These are phyloP conservation scores for Epinephelus malabaricus DNA, from an alignment of 2,797 vertebrate species.

Conservation along the genomic window DNA sequence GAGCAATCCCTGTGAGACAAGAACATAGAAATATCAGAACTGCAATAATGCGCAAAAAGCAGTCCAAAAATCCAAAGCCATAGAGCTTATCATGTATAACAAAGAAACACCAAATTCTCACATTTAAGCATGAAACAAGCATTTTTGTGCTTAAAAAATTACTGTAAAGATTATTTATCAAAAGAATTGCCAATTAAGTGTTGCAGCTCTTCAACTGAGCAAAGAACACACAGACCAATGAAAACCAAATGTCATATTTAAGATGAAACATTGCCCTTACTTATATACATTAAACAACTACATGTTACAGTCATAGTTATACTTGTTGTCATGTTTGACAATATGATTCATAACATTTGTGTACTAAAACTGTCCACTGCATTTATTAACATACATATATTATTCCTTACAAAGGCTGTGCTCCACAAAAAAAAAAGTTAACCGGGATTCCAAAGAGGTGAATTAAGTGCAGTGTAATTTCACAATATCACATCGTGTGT, in stretches of 20 bases:
- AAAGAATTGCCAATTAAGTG: too few species aligned
- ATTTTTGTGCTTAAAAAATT: too few species aligned
- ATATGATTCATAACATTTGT: too few species aligned
- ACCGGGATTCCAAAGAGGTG: not conserved
- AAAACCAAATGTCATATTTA: not conserved
- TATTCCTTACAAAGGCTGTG: not conserved
- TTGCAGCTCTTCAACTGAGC: not conserved
- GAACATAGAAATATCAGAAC: not conserved
- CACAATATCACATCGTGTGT: not conserved
- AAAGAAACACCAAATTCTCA: too few species aligned
- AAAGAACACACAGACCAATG: not conserved
- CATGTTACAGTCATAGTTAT: not conserved
- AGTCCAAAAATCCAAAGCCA: too few species aligned
- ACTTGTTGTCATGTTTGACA: not conserved
- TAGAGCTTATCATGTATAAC: too few species aligned
- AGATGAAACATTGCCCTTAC: not conserved
- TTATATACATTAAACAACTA: not conserved
- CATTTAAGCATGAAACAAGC: too few species aligned
- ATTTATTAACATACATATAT: not conserved
- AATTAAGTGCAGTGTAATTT: not conserved
- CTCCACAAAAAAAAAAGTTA: not conserved
- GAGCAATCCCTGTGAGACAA: not conserved
- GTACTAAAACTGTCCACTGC: too few species aligned
- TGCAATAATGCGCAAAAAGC: too few species aligned
- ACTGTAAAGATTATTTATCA: too few species aligned